A percentile compares a stretch with the other conserved stretches of the same genome.
Evolutionary conservation across 2,888 invertebrate species (phyloP).

Genomic region (Cosmia trapezina): DNA sequence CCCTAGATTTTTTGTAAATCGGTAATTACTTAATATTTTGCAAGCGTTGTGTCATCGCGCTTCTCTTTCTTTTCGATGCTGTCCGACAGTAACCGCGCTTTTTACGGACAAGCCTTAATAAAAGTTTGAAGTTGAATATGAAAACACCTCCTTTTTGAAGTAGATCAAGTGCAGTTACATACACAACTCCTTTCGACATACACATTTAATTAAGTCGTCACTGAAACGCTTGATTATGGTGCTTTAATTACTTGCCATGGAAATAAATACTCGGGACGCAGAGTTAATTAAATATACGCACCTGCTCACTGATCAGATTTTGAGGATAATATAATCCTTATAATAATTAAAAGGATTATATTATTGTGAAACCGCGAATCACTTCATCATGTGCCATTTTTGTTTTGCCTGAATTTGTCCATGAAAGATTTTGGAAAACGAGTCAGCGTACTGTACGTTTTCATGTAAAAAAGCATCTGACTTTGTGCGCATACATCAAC

Average conservation of each 20-base stretch:
- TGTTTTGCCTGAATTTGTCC: not conserved
- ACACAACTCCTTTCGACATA: slow-evolving; percentile 43
- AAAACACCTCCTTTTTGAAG: too few species aligned
- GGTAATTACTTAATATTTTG: too few species aligned
- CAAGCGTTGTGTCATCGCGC: too few species aligned
- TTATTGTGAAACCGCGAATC: not conserved
- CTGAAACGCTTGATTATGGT: slow-evolving; percentile 68
- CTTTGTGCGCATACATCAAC: not conserved
- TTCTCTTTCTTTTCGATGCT: too few species aligned
- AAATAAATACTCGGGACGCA: slow-evolving; percentile 66
- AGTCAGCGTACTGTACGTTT: not conserved
- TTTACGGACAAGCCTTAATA: too few species aligned
- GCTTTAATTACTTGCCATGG: slow-evolving; percentile 70
- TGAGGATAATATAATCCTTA: slow-evolving; percentile 5
- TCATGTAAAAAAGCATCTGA: not conserved
- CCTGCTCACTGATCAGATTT: slow-evolving; percentile 26
- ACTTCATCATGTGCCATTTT: not conserved
- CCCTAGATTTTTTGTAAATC: too few species aligned
- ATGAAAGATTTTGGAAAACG: not conserved
- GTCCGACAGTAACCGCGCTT: too few species aligned
- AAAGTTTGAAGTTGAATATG: too few species aligned
- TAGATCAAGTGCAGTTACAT: not conserved
- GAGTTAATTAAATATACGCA: slow-evolving; percentile 67
- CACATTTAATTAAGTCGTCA: slow-evolving; percentile 51
- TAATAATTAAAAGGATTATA: too few species aligned